Percentiles rank a stretch among this genome's conserved stretches.
These are phyloP conservation scores for Cydia strobilella DNA, from an alignment of 1,140 invertebrate genomes.

Conservation along the genomic window DNA sequence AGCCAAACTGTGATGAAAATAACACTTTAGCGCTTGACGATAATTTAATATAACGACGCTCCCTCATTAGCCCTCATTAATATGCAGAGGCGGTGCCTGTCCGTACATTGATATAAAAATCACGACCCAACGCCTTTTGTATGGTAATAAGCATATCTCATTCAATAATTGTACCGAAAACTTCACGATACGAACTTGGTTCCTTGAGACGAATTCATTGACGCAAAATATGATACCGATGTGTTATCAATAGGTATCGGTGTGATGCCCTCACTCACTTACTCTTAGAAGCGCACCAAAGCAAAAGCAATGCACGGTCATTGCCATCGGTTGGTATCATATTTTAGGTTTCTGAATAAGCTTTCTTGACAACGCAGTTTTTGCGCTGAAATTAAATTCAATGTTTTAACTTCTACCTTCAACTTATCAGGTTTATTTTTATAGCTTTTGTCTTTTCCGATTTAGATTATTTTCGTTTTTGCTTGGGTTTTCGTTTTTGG, in stretches of 20 bases:
- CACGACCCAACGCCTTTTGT: slow-evolving; percentile 55
- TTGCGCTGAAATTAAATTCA: slow-evolving; percentile 3
- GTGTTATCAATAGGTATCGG: not conserved
- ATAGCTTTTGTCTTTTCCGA: slow-evolving; percentile 13
- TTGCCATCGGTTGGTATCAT: not conserved
- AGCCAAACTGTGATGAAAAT: slow-evolving; percentile 36
- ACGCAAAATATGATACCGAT: not conserved
- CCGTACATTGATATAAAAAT: slow-evolving; percentile 49
- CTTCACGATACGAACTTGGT: not conserved
- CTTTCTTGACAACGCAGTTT: not conserved
- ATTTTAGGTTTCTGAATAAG: not conserved
- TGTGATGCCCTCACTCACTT: too few relatives aligned
- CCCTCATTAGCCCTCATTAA: slow-evolving; percentile 19
- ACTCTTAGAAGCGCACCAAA: too few relatives aligned
- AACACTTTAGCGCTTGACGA: slow-evolving; percentile 53
- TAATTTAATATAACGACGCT: slow-evolving; percentile 40
- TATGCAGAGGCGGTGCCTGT: slow-evolving; percentile 35
- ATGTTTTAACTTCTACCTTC: not conserved
- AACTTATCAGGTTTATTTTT: not conserved
- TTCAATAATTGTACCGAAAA: slow-evolving; percentile 29
- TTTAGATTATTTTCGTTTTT: not conserved
- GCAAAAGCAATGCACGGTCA: too few relatives aligned
- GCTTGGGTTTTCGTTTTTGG: not conserved
- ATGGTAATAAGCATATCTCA: slow-evolving; percentile 38
- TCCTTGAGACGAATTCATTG: not conserved